Evolutionary conservation across 2,888 invertebrate genomes (phyloP), one percentile per base, ranked within the genome.

Genomic region (Neocrepidodera transversa): DNA sequence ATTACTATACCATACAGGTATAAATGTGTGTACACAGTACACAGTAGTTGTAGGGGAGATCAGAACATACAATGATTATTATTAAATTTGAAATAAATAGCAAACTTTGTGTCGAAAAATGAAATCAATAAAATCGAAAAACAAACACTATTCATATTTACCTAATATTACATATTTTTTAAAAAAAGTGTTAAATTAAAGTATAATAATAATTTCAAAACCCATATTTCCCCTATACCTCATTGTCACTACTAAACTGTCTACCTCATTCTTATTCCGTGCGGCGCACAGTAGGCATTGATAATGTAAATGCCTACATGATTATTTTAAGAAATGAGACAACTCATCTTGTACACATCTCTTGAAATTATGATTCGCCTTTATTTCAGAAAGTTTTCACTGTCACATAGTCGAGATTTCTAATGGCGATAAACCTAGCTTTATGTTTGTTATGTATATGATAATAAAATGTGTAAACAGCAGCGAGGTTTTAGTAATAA

Each of bases 221-320:
- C 20, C 1, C 18, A 36, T n/a, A 11, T 38, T 26, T 16, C 51
- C 40, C 54, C 16, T 30, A 35, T 13, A 45, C 14, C 36, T 28
- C 7, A 30, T 45, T 26, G 1, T 18, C 26, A 23, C 14, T 11
- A 45, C 26, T 5, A 20, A 42, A 42, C 13, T n/a, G 52, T 55
- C 58, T 58, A 48, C 47, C 54, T 59, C 38, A 64, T 64, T 64
- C 43, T 43, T 45, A 64, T 64, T 58, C 64, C 18, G 42, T 13
- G 36, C 61, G 28, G 3, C 36, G 42, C 38, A 38, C 50, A 38
- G 30, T 13, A 45, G 48, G 30, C 45, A 45, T 50, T 23, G 32
- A 20, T 50, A 54, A 54, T 53, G 35, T 53, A 53, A 53, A 53
- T 36, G 40, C 16, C 36, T 45, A 55, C 60, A 49, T 45, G 54